phyloP scores from a whole-genome alignment of 2,888 invertebrate genomes.

The Tachina lurida region DNA sequence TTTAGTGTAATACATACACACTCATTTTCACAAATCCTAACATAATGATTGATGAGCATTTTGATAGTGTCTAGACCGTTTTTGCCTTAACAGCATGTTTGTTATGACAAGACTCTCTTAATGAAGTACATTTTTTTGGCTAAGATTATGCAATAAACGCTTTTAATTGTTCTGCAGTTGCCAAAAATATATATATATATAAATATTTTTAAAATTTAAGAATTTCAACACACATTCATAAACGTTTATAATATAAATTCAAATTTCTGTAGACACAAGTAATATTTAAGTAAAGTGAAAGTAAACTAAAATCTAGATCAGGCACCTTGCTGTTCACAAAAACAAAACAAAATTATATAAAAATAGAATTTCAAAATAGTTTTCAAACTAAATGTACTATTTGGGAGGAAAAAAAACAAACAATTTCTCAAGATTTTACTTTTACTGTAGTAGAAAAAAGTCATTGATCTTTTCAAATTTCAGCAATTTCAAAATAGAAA shows the following conservation, averaged over 20 bases:
- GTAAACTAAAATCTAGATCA: constrained; percentile 57
- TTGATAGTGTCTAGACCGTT: no score
- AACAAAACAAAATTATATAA: background rate
- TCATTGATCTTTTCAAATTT: constrained; percentile 58
- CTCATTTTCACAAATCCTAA: no score
- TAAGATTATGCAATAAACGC: no score
- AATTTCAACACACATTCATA: background rate
- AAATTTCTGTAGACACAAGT: constrained; percentile 23
- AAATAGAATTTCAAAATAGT: constrained; percentile 18
- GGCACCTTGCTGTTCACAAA: constrained; percentile 40
- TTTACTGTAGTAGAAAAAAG: constrained; percentile 14
- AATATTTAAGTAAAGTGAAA: constrained; percentile 38
- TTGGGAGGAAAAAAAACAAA: background rate
- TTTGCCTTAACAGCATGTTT: no score
- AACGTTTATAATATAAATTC: background rate
- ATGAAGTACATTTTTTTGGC: no score
- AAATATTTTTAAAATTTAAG: background rate
- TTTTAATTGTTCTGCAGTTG: no score
- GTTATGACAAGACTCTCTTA: no score
- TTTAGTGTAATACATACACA: no score
- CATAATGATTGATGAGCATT: no score
- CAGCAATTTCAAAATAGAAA: constrained; percentile 9
- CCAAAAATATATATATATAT: no score
- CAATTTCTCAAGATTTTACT: background rate
- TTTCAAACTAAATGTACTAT: constrained; percentile 6